phyloP scores from a whole-genome alignment of 2,797 vertebrate species.

The Poeciliopsis infans region DNA sequence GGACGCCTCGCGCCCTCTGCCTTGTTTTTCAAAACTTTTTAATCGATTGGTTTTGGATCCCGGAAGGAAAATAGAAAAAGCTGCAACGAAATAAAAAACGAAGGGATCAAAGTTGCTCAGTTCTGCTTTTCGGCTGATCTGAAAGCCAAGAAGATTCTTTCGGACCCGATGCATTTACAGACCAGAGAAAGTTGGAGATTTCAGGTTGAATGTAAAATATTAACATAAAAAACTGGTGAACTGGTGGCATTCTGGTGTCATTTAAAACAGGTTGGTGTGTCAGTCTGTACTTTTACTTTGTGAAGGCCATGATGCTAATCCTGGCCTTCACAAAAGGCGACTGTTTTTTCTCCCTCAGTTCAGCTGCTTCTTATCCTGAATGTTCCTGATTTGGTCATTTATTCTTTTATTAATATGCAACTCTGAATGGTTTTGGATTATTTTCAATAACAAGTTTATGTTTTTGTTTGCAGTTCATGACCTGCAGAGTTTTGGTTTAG shows the following conservation, averaged over 20 bases:
- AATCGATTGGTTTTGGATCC: too few relatives aligned
- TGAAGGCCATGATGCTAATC: neutral
- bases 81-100: neutral
- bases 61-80: neutral
- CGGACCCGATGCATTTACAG: neutral
- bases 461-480: slow-evolving; percentile 90
- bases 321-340: neutral
- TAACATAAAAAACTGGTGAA: neutral
- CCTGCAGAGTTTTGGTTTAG: slow-evolving; percentile 96
- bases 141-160: neutral
- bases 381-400: neutral
- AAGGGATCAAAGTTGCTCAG: neutral
- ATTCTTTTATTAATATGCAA: neutral
- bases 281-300: neutral
- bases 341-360: neutral
- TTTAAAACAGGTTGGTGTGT: neutral
- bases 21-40: too few relatives aligned
- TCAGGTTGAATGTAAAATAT: neutral
- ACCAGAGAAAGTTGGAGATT: neutral
- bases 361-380: neutral
- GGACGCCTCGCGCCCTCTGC: too few relatives aligned
- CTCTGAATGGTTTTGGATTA: neutral
- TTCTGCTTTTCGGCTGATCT: neutral
- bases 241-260: neutral
- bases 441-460: neutral